These are phyloP conservation scores for Acleris laterana DNA, from an alignment of 2,888 invertebrate species.

Conservation along the genomic window DNA sequence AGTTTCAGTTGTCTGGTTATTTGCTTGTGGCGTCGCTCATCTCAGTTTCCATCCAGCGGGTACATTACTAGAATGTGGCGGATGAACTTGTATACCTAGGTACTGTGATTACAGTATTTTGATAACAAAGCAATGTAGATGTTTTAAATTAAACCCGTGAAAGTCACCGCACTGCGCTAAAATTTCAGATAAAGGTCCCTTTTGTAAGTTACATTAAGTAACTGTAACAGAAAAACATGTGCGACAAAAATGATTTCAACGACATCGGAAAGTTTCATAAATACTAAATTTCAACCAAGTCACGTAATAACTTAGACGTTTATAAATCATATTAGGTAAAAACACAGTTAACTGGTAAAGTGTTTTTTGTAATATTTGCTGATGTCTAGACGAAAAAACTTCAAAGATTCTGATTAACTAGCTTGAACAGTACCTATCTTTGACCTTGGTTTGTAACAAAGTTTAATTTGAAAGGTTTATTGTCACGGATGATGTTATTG, in stretches of 20 bases:
- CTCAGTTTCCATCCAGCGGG: conserved; percentile 24
- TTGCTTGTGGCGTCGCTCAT: conserved; percentile 42
- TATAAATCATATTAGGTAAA: not conserved
- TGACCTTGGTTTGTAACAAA: too few relatives aligned
- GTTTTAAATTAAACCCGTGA: too few relatives aligned
- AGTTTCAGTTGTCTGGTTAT: conserved; percentile 51
- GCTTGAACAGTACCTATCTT: too few relatives aligned
- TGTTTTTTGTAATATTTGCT: not conserved
- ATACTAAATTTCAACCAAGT: not conserved
- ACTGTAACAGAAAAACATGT: too few relatives aligned
- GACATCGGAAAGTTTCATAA: not conserved
- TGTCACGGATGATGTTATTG: too few relatives aligned
- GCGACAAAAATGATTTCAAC: not conserved
- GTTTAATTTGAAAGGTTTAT: too few relatives aligned
- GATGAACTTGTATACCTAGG: not conserved
- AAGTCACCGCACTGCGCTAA: too few relatives aligned
- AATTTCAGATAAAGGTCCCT: too few relatives aligned
- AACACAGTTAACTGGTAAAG: not conserved
- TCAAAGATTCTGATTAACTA: not conserved
- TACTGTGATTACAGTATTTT: too few relatives aligned
- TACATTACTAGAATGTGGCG: conserved; percentile 6
- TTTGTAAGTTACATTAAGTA: too few relatives aligned
- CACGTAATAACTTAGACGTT: not conserved
- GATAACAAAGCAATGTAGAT: too few relatives aligned
- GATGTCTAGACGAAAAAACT: not conserved